These are phyloP conservation scores for Antigone vipio DNA, from an alignment of 2,113 vertebrate genomes.

Conservation along the genomic window DNA sequence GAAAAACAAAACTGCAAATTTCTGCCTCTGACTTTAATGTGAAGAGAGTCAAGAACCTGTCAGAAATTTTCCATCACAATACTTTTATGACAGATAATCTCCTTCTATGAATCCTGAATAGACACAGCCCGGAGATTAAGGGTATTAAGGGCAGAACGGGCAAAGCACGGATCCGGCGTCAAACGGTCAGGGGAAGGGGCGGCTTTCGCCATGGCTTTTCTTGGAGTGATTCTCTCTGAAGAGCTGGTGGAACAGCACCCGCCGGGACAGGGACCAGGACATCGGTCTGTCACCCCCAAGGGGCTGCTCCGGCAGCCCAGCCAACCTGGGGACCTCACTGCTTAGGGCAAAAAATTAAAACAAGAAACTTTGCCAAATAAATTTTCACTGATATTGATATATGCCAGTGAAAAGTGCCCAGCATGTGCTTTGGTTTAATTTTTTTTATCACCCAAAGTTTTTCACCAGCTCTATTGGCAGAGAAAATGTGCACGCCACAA, in stretches of 20 bases:
- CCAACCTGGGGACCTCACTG: neutral
- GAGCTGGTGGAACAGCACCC: neutral
- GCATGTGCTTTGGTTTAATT: neutral
- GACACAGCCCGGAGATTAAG: conserved; percentile 1
- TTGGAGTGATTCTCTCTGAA: neutral
- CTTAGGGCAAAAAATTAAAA: neutral
- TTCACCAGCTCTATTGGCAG: neutral
- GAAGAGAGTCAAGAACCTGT: neutral
- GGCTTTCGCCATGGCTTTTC: neutral
- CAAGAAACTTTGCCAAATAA: neutral
- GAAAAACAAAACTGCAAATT: neutral
- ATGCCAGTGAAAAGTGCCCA: neutral
- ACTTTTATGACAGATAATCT: conserved; percentile 6
- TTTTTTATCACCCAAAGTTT: neutral
- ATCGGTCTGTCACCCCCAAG: rapidly evolving
- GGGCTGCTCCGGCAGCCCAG: neutral
- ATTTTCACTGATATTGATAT: neutral
- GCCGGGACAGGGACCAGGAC: neutral
- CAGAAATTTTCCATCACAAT: neutral
- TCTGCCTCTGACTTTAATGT: neutral
- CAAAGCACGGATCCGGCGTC: neutral
- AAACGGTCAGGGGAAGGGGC: neutral
- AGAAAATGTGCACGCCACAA: neutral
- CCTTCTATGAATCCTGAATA: neutral
- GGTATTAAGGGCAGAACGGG: conserved; percentile 7